Evolutionary conservation across 2,888 invertebrate genomes (phyloP), one percentile per base, ranked within the genome.

Genomic region (Craniophora ligustri): DNA sequence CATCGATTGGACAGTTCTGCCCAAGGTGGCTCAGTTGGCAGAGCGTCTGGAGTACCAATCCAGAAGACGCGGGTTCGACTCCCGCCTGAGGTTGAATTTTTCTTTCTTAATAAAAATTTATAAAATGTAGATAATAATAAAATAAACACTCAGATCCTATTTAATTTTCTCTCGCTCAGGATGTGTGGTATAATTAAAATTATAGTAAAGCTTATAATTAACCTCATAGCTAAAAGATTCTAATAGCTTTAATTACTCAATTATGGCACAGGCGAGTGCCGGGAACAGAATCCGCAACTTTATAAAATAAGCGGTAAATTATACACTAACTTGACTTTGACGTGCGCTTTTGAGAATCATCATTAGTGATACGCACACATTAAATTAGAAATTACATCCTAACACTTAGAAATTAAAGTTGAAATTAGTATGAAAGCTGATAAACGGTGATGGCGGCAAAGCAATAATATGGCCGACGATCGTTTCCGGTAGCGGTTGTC

Each of bases 241-340:
- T 56, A 71, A 70, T 62, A 28, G 46, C 11, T 53, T 66, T 73
- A 59, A 71, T 67, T 40, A 59, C 56, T 54, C 66, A 70, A 70
- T 73, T 62, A 58, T 35, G 35, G 23, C 31, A 41, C 34, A 53
- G 30, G 66, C 41, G 49, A 58, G 56, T 66, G 44, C 31, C 36
- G 32, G 49, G 48, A 55, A 48, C 56, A 42, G 51, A 62, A 56
- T 39, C 53, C 13, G 53, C 70, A 46, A 62, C 49, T 58, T 64
- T 49, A 44, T 32, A 54, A 35, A 19, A 26, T 42, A 40, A 62
- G 64, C 50, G 28, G 14, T 45, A 70, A 70, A 69, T 73, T 60
- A 65, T 50, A 65, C 32, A 30, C 13, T 36, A 30, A 23, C 13
- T 32, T 40, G 57, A 62, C 65, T 32, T 55, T 51, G 57, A 70